phyloP scores from a whole-genome alignment of 1,140 invertebrate species.

The Ganaspis sp. region DNA sequence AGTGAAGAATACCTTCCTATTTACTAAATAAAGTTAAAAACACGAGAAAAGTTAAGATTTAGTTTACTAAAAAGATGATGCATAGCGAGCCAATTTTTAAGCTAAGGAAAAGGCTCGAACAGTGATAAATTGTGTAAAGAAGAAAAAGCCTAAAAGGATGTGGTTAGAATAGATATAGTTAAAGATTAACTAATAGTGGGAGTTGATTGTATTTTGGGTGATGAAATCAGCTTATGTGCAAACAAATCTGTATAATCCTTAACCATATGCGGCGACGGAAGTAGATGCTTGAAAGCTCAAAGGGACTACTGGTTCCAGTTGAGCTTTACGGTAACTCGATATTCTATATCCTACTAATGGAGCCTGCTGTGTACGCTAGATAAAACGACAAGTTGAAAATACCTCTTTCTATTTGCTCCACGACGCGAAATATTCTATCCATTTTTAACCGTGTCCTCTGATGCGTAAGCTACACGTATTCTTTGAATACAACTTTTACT shows the following conservation, averaged over 20 bases:
- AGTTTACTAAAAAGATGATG: too few relatives aligned
- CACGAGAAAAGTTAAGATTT: too few relatives aligned
- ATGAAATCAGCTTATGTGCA: constrained; percentile 22
- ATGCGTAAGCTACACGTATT: constrained; percentile 17
- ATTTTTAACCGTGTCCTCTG: not conserved
- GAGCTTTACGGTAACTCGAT: constrained; percentile 26
- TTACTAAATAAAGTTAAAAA: too few relatives aligned
- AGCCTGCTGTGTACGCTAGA: constrained; percentile 7
- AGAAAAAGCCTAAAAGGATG: too few relatives aligned
- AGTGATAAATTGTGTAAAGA: too few relatives aligned
- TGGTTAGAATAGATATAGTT: too few relatives aligned
- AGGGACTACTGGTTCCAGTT: constrained; percentile 15
- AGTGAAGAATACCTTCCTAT: too few relatives aligned
- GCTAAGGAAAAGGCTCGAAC: too few relatives aligned
- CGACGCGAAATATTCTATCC: constrained; percentile 26
- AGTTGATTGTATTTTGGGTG: not conserved
- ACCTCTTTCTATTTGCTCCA: constrained; percentile 23
- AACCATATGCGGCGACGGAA: not conserved
- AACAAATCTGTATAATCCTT: constrained; percentile 16
- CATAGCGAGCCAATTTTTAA: too few relatives aligned
- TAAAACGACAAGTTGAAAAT: not conserved
- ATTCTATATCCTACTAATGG: constrained; percentile 29
- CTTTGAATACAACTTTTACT: constrained; percentile 16
- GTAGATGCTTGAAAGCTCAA: constrained; percentile 16
- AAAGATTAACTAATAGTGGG: too few relatives aligned